Evolutionary conservation across 2,113 vertebrate species (phyloP), one percentile per base, ranked within the genome.

Genomic region (Xiphophorus hellerii): DNA sequence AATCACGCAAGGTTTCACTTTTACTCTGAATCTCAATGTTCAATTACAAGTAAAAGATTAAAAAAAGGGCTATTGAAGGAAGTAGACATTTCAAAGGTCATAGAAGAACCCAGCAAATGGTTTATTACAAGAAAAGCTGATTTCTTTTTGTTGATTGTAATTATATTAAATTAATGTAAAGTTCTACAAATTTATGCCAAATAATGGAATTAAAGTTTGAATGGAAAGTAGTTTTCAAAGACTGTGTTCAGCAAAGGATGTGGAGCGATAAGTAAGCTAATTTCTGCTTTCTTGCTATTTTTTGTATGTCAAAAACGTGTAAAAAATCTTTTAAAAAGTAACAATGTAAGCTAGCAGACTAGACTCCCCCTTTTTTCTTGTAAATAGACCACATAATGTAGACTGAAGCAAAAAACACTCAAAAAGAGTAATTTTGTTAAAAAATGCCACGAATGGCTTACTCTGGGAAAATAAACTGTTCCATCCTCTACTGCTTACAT

Each of bases 21-120:
- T 67, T 58, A 73, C 83, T 87, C 88, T 90, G 85, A 89, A 88
- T 87, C 75, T 33, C 69, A 35, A 76, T 22, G 39, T 9, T 63
- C 2, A 22, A 31, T 31, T 20, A 39, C 10, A 81, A 29, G 73
- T 39, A 27, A 31, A 31, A 29, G 22, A 75, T 70, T 12, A 70
- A 15, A 51, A 76, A 33, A 33, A 33, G 31, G 17, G 6, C n/a
- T 51, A 62, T 13, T 4, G 65, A 65, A 60, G 61, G 14, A 44
- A 48, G 12, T 15, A 15, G 14, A 15, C 15, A 15, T 44, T 44
- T 44, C 14, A 13, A 13, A 15, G 42, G 3, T 22, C 7, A 64
- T 69, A 33, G 33, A 28, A 67, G 30, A 8, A 35, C 11, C 28
- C 61, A 44, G 6, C 22, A 5, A 33, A 35, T 65, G 35, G 31